Base-by-base conservation (phyloP, 2,113 vertebrate genomes). In the Lampris incognitus region DNA sequence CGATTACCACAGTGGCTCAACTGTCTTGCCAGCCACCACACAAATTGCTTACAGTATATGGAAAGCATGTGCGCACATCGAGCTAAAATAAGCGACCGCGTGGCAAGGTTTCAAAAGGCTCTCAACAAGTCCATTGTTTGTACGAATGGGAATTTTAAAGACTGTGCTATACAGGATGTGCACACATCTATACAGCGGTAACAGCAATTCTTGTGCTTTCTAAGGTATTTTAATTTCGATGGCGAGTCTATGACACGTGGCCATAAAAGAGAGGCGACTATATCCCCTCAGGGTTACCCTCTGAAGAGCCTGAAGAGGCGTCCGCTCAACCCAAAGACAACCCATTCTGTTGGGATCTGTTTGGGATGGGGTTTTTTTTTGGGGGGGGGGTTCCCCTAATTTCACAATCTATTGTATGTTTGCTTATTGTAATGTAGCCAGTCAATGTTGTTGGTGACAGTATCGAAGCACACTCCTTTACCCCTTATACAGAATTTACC, bases 1-100 rank as follows among this genome's bases (percentile, higher is more conserved):
- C 81, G 82, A 91, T 93, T 90, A 94, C 92, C 88, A 54, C 91
- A 92, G 67, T 68, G 84, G 70, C 73, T 86, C 76, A 50, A 77
- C 85, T 46, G 79, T 72, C 70, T 49, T 85, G 90, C 93, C 92
- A 94, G 64, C 72, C 50, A 80, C 91, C 89, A 83, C 89, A 94
- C 85, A 82, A 81, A 92, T 54, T 77, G 77, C 90, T 94, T 91
- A 93, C 92, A 82, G 88, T 92, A 93, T 92, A 87, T 91, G 93
- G 93, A 95, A 94, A 89, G 88, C 92, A 94, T 94, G 91, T 78
- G 59, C 52, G 54, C 89, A 82, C 86, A 71, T 74, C 51, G 56
- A 63, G 66, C 78, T 79, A 72, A 78, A 89, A 90, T 80, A 72
- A 85, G 78, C 74, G 83, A 77, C 85, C 81, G 52, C 78, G 60